phyloP scores from a whole-genome alignment of 2,797 vertebrate species.

The Hyperoplus immaculatus region DNA sequence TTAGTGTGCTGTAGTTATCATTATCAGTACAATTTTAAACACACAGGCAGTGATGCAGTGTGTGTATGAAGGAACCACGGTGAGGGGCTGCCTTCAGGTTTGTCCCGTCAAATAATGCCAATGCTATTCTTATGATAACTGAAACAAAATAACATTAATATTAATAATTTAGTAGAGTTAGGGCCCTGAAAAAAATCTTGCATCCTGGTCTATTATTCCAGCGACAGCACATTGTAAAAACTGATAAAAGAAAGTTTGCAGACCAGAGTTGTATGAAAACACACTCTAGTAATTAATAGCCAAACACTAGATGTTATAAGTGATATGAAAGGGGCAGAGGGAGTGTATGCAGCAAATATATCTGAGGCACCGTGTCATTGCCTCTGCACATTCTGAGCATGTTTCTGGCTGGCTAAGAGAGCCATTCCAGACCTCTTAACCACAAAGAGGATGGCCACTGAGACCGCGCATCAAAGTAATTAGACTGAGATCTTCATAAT shows the following conservation, averaged over 20 bases:
- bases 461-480: conserved; percentile 86
- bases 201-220: conserved; percentile 37
- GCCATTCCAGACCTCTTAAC: conserved; percentile 71
- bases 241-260: conserved; percentile 46
- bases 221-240: conserved; percentile 37
- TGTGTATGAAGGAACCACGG: conserved; percentile 37
- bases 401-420: conserved; percentile 65
- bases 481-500: conserved; percentile 84
- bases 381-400: conserved; percentile 20
- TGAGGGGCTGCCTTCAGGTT: conserved; percentile 52
- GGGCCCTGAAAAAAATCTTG: conserved; percentile 25
- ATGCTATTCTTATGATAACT: conserved; percentile 49
- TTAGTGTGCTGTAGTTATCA: conserved; percentile 71
- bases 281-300: conserved; percentile 41
- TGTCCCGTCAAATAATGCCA: conserved; percentile 49
- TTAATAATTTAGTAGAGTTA: conserved; percentile 57
- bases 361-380: conserved; percentile 50
- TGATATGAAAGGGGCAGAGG: conserved; percentile 33
- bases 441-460: conserved; percentile 66
- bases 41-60: conserved; percentile 47
- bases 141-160: conserved; percentile 55
- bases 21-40: conserved; percentile 60
- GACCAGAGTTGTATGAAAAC: conserved; percentile 29
- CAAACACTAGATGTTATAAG: conserved; percentile 43
- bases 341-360: conserved; percentile 28